A percentile compares a stretch with the other conserved stretches of the same genome.
These are phyloP conservation scores for Cosmopolites sordidus DNA, from an alignment of 2,888 invertebrate genomes.

Conservation along the genomic window DNA sequence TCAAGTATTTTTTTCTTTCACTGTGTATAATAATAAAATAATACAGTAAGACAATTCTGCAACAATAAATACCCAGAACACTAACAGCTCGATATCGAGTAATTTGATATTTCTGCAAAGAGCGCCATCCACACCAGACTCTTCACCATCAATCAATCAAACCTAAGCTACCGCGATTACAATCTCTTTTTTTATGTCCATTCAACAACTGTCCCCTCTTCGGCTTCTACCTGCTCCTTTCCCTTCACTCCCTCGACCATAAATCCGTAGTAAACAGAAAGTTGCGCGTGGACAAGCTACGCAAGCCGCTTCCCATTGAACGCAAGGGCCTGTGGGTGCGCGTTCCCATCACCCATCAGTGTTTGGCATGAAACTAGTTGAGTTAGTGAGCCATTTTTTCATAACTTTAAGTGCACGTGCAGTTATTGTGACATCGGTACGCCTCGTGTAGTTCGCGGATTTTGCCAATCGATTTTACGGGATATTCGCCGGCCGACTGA, in stretches of 20 bases:
- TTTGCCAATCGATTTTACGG: conserved; percentile 15
- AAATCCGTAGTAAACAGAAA: conserved; percentile 31
- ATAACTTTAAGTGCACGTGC: conserved; percentile 34
- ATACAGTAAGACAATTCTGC: too few species aligned
- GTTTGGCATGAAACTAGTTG: conserved; percentile 35
- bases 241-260: not conserved
- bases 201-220: too few species aligned
- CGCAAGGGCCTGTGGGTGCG: conserved; percentile 14
- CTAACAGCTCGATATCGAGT: too few species aligned
- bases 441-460: conserved; percentile 2
- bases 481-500: conserved; percentile 7
- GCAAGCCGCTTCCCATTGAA: conserved; percentile 34
- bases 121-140: too few species aligned
- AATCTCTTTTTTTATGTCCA: too few species aligned
- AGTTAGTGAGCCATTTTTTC: conserved; percentile 36
- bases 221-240: not conserved
- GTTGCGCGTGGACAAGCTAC: conserved; percentile 27
- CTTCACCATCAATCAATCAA: too few species aligned
- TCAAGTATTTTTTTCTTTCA: too few species aligned
- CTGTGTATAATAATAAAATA: too few species aligned
- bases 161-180: too few species aligned
- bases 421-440: conserved; percentile 19
- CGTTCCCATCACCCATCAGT: conserved; percentile 30
- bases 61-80: too few species aligned
- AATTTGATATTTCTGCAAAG: too few species aligned